phyloP scores from a whole-genome alignment of 1,140 invertebrate genomes.

The Chymomyza costata region DNA sequence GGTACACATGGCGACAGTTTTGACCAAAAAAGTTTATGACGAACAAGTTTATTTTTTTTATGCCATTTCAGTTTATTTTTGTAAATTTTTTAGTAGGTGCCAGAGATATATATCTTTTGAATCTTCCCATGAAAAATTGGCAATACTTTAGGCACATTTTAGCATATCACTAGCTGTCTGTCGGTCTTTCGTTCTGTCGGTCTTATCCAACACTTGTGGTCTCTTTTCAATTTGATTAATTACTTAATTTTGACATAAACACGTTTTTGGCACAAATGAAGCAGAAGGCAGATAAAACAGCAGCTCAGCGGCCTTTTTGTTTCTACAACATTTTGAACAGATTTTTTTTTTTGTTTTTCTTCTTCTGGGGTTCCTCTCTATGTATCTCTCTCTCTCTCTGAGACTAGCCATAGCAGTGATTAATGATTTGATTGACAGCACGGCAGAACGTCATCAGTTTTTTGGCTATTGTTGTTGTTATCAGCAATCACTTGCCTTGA shows the following conservation, averaged over 20 bases:
- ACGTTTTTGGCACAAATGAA: slow-evolving; percentile 63
- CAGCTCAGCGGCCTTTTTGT: no score
- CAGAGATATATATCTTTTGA: slow-evolving; percentile 37
- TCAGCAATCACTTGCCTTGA: slow-evolving; percentile 50
- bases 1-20: slow-evolving; percentile 19
- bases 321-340: no score
- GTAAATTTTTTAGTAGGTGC: not conserved
- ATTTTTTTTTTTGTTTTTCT: no score
- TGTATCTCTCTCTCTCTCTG: not conserved
- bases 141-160: slow-evolving; percentile 22
- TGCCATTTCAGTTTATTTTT: no score
- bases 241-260: slow-evolving; percentile 58
- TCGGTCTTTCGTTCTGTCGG: slow-evolving; percentile 10
- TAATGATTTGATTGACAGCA: slow-evolving; percentile 62
- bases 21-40: not conserved
- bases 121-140: slow-evolving; percentile 53
- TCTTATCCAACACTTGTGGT: no score
- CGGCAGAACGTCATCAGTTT: slow-evolving; percentile 17
- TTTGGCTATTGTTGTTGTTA: no score
- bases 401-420: slow-evolving; percentile 25
- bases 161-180: not conserved
- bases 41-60: slow-evolving; percentile 39
- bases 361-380: not conserved
- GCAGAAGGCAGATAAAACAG: slow-evolving; percentile 56
- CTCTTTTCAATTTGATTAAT: slow-evolving; percentile 61